Evolutionary conservation across 2,113 vertebrate species (phyloP).

Genomic region (Todiramphus chloris): DNA sequence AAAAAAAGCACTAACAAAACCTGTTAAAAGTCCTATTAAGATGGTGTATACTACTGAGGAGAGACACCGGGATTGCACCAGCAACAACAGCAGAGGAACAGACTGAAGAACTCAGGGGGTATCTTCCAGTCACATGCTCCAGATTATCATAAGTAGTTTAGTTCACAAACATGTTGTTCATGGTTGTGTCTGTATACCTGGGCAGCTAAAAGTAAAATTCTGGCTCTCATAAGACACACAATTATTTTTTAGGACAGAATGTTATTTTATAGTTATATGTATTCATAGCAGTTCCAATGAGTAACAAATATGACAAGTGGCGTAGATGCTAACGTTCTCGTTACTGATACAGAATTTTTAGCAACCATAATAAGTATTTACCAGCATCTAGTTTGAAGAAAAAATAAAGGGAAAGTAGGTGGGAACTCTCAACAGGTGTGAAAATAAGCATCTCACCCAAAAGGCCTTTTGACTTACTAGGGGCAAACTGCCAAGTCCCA

Average conservation of each 20-base stretch:
- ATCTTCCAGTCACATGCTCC: background rate
- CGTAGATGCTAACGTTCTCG: background rate
- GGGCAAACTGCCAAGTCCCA: background rate
- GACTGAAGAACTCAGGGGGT: background rate
- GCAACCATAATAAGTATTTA: background rate
- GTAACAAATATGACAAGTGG: background rate
- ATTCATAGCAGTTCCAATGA: background rate
- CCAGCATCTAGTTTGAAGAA: background rate
- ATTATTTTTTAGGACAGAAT: background rate
- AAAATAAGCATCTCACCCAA: background rate
- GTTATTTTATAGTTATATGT: background rate
- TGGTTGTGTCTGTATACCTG: background rate
- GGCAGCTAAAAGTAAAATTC: background rate
- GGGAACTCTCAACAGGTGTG: background rate
- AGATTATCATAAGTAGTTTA: background rate
- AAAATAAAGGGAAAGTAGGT: background rate
- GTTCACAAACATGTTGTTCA: background rate
- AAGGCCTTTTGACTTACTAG: background rate
- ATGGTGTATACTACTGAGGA: rapidly evolving
- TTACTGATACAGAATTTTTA: background rate
- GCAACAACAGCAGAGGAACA: background rate
- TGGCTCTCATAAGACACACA: background rate
- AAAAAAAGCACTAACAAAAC: background rate
- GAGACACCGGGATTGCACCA: background rate
- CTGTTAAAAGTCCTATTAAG: background rate